Conservation (phyloP, 2,888 invertebrate species). For the Malachius bipustulatus region DNA sequence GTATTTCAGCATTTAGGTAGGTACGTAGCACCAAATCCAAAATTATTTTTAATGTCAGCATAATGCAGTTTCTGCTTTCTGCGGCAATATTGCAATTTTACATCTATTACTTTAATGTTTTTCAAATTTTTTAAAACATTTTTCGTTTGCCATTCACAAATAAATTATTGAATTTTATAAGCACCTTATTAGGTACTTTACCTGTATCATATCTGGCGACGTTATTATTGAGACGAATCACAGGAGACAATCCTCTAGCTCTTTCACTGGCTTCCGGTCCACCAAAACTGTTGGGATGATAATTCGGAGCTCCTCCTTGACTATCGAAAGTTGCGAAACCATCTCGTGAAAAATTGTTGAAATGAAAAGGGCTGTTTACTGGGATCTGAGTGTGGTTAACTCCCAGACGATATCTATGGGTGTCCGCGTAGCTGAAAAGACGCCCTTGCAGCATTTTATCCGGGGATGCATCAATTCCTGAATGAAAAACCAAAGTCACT, state of each 20-base stretch:
- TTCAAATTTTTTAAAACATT: too few relatives aligned
- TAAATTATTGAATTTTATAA: too few relatives aligned
- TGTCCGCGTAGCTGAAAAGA: slow-evolving; percentile 80
- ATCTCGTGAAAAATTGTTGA: slow-evolving; percentile 77
- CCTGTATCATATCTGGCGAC: slow-evolving; percentile 66
- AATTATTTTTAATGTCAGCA: too few relatives aligned
- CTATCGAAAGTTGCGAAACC: slow-evolving; percentile 67
- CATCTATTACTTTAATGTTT: too few relatives aligned
- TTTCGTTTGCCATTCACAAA: too few relatives aligned
- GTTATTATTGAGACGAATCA: slow-evolving; percentile 55
- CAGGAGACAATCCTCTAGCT: slow-evolving; percentile 47
- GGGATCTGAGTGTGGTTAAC: slow-evolving; percentile 85
- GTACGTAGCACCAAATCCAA: too few relatives aligned
- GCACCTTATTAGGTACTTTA: too few relatives aligned
- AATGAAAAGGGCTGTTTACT: slow-evolving; percentile 81
- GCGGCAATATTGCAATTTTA: too few relatives aligned
- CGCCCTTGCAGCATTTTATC: slow-evolving; percentile 89
- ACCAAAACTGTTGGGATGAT: slow-evolving; percentile 90
- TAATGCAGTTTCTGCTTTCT: too few relatives aligned
- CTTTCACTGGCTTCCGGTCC: slow-evolving; percentile 67
- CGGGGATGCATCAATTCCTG: slow-evolving; percentile 81
- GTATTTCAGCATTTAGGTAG: too few relatives aligned
- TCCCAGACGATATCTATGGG: slow-evolving; percentile 83
- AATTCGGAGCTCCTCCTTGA: slow-evolving; percentile 88
- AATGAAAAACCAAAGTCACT: slow-evolving; percentile 6